These are phyloP conservation scores for Macrobrachium rosenbergii DNA, from an alignment of 1,140 invertebrate genomes.

Conservation along the genomic window DNA sequence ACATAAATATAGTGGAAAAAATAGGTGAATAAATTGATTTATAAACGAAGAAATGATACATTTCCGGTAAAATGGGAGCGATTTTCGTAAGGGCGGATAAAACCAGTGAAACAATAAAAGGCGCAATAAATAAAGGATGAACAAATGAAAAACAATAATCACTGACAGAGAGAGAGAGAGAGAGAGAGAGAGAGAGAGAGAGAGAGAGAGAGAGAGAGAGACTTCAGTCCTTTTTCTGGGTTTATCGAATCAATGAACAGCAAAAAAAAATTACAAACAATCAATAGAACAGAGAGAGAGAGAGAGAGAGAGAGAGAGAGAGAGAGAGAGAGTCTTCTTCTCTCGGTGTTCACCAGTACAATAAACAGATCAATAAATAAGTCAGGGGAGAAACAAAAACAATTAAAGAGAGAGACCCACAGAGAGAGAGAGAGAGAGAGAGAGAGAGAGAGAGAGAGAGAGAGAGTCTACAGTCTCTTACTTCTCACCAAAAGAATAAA, in stretches of 20 bases:
- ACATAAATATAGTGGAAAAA: no score
- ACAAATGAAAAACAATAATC: background rate
- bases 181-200: conserved; percentile 31
- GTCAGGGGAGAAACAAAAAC: no score
- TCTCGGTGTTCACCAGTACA: no score
- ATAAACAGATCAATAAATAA: no score
- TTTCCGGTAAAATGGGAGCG: no score
- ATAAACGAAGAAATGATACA: no score
- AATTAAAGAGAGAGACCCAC: no score
- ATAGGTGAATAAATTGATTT: no score
- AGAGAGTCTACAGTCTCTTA: background rate
- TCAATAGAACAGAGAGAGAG: conserved; percentile 16
- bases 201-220: background rate
- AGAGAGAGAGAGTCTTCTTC: background rate
- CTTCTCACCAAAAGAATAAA: no score
- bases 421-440: conserved; percentile 18
- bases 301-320: conserved; percentile 13
- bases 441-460: background rate
- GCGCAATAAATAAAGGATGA: background rate
- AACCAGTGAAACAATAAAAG: no score
- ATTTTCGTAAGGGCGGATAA: no score
- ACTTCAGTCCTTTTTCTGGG: background rate
- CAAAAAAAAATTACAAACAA: background rate
- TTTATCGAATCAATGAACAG: background rate
- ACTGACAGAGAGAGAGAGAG: conserved; percentile 12